Conservation (phyloP, 2,797 vertebrate genomes). For the Discoglossus pictus region DNA sequence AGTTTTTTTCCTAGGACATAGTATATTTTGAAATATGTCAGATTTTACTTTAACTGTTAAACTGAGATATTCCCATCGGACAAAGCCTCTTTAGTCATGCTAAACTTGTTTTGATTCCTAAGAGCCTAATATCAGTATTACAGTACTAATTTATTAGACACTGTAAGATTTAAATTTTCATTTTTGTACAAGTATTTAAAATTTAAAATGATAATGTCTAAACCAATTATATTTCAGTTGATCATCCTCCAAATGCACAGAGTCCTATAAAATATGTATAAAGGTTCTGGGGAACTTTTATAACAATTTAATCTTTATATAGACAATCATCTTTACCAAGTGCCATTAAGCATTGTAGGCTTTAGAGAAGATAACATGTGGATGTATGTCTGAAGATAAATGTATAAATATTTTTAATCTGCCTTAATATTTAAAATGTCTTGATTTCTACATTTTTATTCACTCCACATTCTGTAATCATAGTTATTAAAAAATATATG, state of each 20-base stretch:
- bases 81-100: slow-evolving; percentile 60
- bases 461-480: too few species aligned
- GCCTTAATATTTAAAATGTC: too few species aligned
- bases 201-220: slow-evolving; percentile 73
- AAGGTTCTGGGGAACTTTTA: slow-evolving; percentile 61
- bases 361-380: too few species aligned
- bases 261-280: slow-evolving; percentile 72
- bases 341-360: slow-evolving; percentile 26
- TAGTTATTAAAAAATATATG: too few species aligned
- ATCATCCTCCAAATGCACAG: slow-evolving; percentile 71
- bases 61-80: slow-evolving; percentile 53
- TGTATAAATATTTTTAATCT: too few species aligned
- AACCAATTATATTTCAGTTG: slow-evolving; percentile 73
- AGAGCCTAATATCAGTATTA: slow-evolving; percentile 70
- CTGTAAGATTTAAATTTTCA: slow-evolving; percentile 59
- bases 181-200: slow-evolving; percentile 70
- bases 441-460: too few species aligned
- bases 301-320: slow-evolving; percentile 59
- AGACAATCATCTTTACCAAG: slow-evolving; percentile 51
- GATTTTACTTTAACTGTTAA: too few species aligned
- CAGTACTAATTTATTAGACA: slow-evolving; percentile 64
- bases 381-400: too few species aligned
- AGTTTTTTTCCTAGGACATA: too few species aligned
- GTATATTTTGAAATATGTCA: too few species aligned
- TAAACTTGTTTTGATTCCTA: slow-evolving; percentile 60